Percentiles rank a stretch among this genome's conserved stretches.
These are phyloP conservation scores for Corella eumyota DNA, from an alignment of 23 tunicate genomes.

Conservation along the genomic window DNA sequence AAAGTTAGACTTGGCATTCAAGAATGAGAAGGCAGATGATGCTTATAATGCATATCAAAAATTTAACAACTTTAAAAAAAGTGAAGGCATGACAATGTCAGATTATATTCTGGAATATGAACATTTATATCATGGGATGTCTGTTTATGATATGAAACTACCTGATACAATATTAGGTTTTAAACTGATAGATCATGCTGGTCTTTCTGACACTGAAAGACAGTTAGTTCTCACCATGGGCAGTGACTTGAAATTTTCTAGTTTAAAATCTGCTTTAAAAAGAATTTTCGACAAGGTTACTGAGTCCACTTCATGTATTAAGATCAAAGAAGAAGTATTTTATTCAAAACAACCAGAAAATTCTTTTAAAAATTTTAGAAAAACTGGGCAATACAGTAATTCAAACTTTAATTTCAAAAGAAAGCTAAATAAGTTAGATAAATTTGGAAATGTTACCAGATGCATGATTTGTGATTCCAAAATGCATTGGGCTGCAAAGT, in stretches of 20 bases:
- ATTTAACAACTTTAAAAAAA: slow-evolving; percentile 6
- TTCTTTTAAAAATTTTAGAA: background rate
- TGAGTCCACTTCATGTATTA: too few species aligned
- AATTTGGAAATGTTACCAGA: slow-evolving; percentile 10
- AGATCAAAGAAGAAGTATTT: background rate
- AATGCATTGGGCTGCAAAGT: slow-evolving; percentile 21
- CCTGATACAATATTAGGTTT: slow-evolving; percentile 19
- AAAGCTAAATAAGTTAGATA: slow-evolving; percentile 7
- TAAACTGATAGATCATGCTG: slow-evolving; percentile 1
- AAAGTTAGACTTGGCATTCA: slow-evolving; percentile 4
- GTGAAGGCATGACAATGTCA: slow-evolving; percentile 2
- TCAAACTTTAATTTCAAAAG: too few species aligned
- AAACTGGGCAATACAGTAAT: too few species aligned
- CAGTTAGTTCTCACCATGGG: slow-evolving; percentile 15
- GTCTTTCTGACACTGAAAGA: background rate
- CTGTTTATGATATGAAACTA: slow-evolving; percentile 5
- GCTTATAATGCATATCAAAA: slow-evolving; percentile 11
- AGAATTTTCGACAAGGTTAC: slow-evolving; percentile 2
- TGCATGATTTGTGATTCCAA: slow-evolving; percentile 22
- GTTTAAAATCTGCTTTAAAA: slow-evolving; percentile 12
- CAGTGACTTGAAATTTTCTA: slow-evolving; percentile 8
- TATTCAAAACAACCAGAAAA: background rate
- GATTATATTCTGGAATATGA: slow-evolving; percentile 14
- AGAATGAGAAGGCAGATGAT: slow-evolving; percentile 11
- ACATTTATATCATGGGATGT: slow-evolving; percentile 5